Evolutionary conservation across 2,888 invertebrate genomes (phyloP).

Genomic region (Scaptodrosophila latifasciaeformis): DNA sequence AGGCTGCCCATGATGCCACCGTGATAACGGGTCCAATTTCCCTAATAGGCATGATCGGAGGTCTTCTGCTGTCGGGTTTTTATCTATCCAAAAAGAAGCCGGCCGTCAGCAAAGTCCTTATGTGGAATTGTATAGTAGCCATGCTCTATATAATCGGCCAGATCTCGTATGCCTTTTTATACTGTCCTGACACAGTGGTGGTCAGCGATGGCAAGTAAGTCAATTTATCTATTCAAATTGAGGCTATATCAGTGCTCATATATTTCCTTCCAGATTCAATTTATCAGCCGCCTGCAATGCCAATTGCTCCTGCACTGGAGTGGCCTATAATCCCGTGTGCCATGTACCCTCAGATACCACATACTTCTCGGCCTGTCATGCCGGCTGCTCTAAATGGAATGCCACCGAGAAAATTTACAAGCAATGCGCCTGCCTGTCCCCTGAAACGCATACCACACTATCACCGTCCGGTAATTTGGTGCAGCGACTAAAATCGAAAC

Average conservation of each 20-base stretch:
- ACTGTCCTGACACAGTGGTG: conserved; percentile 75
- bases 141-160: conserved; percentile 77
- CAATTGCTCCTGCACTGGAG: conserved; percentile 78
- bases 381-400: conserved; percentile 78
- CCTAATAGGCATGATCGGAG: conserved; percentile 79
- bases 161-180: conserved; percentile 77
- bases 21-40: conserved; percentile 80
- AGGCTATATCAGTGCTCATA: not conserved
- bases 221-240: not conserved
- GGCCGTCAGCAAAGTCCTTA: conserved; percentile 77
- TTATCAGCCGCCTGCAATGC: conserved; percentile 77
- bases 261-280: conserved; percentile 74
- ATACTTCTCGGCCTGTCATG: conserved; percentile 84
- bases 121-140: conserved; percentile 80
- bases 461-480: not conserved
- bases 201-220: conserved; percentile 53
- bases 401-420: conserved; percentile 40
- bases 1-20: conserved; percentile 80
- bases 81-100: conserved; percentile 80
- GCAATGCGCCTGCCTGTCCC: conserved; percentile 36
- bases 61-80: conserved; percentile 78
- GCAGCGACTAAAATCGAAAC: conserved; percentile 20
- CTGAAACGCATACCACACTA: not conserved
- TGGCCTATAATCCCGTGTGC: conserved; percentile 81
- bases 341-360: conserved; percentile 77